phyloP scores from a whole-genome alignment of 2,113 vertebrate species.

The Zapus hudsonius region DNA sequence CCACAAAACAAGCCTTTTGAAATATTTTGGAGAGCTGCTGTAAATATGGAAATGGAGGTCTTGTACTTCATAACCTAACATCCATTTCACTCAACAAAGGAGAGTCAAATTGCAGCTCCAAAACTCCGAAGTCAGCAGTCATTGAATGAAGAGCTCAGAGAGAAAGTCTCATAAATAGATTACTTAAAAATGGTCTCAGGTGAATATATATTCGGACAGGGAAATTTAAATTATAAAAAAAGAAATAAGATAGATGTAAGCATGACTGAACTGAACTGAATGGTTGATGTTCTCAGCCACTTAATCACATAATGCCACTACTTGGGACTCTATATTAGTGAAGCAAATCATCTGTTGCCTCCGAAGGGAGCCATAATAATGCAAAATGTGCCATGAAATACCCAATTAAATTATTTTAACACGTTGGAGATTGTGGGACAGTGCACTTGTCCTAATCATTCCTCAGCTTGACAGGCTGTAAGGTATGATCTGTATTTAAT shows the following conservation, averaged over 20 bases:
- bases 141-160: constrained; percentile 59
- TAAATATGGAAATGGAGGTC: constrained; percentile 58
- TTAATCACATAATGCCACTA: constrained; percentile 77
- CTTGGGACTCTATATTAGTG: constrained; percentile 71
- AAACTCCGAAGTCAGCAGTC: constrained; percentile 25
- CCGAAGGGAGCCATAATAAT: constrained; percentile 71
- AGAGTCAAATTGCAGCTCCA: constrained; percentile 38
- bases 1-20: constrained; percentile 66
- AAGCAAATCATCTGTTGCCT: constrained; percentile 74
- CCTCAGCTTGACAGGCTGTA: constrained; percentile 46
- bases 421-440: constrained; percentile 41
- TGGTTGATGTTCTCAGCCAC: constrained; percentile 65
- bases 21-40: constrained; percentile 54
- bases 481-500: constrained; percentile 38
- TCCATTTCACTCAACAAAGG: constrained; percentile 53
- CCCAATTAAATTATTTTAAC: constrained; percentile 74
- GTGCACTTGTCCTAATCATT: neutral
- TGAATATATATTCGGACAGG: constrained; percentile 57
- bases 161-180: constrained; percentile 67
- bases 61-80: constrained; percentile 7
- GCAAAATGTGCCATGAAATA: constrained; percentile 75
- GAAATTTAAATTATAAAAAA: constrained; percentile 71
- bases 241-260: constrained; percentile 66
- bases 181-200: constrained; percentile 67
- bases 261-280: constrained; percentile 70